phyloP scores from a whole-genome alignment of 2,113 vertebrate genomes.

The Lagopus leucura region DNA sequence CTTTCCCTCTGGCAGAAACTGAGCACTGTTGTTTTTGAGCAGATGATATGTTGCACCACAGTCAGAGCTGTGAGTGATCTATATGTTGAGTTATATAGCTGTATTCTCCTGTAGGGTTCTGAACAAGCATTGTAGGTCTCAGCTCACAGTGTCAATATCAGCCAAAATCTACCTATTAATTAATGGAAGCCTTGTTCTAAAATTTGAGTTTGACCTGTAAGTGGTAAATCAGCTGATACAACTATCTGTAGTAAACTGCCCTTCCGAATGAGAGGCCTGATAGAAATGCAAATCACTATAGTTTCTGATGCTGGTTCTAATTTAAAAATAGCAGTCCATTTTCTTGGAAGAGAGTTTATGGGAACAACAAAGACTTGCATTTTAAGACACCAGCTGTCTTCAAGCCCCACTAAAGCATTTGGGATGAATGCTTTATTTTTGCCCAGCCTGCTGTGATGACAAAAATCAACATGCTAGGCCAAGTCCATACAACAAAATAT shows the following conservation, averaged over 20 bases:
- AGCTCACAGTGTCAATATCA: not conserved
- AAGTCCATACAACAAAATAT: not conserved
- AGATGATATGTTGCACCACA: not conserved
- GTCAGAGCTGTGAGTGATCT: not conserved
- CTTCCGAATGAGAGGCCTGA: not conserved
- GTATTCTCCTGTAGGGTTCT: not conserved
- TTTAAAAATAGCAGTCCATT: not conserved
- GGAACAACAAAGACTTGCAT: not conserved
- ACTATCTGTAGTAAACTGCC: not conserved
- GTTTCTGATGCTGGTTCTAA: not conserved
- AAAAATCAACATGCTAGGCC: not conserved
- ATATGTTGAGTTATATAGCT: not conserved
- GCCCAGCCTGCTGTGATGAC: not conserved
- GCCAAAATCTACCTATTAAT: not conserved
- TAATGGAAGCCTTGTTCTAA: not conserved
- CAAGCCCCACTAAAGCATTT: not conserved
- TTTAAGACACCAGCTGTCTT: slow-evolving; percentile 1
- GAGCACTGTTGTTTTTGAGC: not conserved
- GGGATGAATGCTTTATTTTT: not conserved
- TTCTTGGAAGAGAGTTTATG: not conserved
- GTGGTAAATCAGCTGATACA: not conserved
- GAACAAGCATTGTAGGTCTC: not conserved
- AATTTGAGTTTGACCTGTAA: not conserved
- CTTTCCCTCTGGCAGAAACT: not conserved
- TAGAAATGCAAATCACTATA: not conserved